Evolutionary conservation across 2,797 vertebrate species (phyloP), one percentile per base, ranked within the genome.

Genomic region (Manis crassicaudata): DNA sequence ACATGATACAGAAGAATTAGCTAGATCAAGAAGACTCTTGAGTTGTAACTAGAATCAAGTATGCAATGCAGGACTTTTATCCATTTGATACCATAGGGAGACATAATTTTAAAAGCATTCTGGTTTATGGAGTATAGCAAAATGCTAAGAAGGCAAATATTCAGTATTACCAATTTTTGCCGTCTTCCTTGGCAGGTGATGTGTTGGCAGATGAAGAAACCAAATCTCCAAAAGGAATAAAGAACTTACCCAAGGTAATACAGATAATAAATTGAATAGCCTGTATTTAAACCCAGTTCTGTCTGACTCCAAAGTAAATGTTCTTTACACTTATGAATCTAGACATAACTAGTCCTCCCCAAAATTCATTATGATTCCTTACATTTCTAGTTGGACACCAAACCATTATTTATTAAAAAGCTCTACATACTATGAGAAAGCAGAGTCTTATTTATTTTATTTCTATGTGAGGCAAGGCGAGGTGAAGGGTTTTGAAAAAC

Each of bases 341-440:
- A 92, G 79, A 79, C 56, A 73, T 70, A 87, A 76, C 62, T 72
- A 82, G n/a, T 95, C 20, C n/a, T 87, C 60, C 37, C 68, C 3
- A 90, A 85, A 90, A 68, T 29, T 17, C 63, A 79, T 87, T 77
- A 79, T 63, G 23, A 72, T 65, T 77, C 52, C 58, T 79, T 89
- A 54, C 0, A 50, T 96, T 97, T 93, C 83, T 62, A 72, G 60
- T 90, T 65, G 92, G 70, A 95, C 90, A 97, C 68, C 0, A 1
- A 95, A 46, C 54, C 88, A 92, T 67, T 97, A 84, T 96, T 90
- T 80, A 58, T 46, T 60, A 96, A 90, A 96, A 76, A 96, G 70
- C 70, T 84, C 90, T 95, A 50, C 43, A 88, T 75, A 62, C 13
- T 6, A 91, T 35, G 73, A 92, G 37, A 93, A 68, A 37, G 16